A percentile compares a stretch with the other conserved stretches of the same genome.
These are phyloP conservation scores for Acrocephalus arundinaceus DNA, from an alignment of 2,113 vertebrate species.

Conservation along the genomic window DNA sequence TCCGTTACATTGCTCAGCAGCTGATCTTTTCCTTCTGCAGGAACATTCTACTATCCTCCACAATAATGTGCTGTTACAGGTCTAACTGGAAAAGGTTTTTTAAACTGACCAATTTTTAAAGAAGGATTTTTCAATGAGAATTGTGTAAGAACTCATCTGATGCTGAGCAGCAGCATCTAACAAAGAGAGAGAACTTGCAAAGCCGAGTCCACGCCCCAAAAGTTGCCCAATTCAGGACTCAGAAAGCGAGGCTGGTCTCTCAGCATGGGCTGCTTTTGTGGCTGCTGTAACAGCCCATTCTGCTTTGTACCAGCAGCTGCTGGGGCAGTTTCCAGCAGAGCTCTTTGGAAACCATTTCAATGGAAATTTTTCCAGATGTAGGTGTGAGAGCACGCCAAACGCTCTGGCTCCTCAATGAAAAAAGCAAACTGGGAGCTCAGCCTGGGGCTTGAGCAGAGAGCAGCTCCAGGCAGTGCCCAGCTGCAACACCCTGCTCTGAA, in stretches of 20 bases:
- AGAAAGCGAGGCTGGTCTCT: neutral
- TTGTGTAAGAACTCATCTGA: neutral
- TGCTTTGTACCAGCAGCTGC: neutral
- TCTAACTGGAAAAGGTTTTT: neutral
- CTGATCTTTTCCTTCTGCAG: neutral
- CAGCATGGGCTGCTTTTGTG: neutral
- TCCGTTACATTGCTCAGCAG: neutral
- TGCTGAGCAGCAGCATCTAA: neutral
- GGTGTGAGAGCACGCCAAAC: neutral
- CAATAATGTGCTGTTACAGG: neutral
- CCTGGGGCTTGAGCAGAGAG: conserved; percentile 1
- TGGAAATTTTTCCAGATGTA: conserved; percentile 41
- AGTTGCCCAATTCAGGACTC: neutral
- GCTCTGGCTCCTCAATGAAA: neutral
- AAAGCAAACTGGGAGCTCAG: neutral
- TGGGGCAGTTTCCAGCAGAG: neutral
- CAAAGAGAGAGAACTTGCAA: neutral
- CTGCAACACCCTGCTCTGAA: conserved; percentile 7
- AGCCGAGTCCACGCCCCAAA: neutral
- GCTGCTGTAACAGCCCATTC: neutral
- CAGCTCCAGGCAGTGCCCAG: neutral
- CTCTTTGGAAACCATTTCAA: neutral
- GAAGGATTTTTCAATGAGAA: neutral
- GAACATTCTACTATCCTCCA: neutral
- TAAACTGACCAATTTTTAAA: neutral